phyloP scores from a whole-genome alignment of 2,797 vertebrate genomes.

The Gastrophryne carolinensis region DNA sequence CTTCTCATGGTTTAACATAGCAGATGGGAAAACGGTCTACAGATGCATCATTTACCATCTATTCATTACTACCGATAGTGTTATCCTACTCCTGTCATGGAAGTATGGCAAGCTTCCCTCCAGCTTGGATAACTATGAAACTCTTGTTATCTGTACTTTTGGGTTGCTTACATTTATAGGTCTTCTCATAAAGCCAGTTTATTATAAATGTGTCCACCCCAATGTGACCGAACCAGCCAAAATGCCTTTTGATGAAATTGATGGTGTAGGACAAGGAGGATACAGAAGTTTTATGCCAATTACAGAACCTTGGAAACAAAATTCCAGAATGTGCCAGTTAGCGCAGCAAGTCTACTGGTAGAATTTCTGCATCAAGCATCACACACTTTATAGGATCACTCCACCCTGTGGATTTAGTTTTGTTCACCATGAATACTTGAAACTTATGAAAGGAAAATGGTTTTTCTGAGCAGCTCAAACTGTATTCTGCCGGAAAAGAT shows the following conservation, averaged over 20 bases:
- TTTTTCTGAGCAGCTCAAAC: background rate
- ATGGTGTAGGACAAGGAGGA: slow-evolving; percentile 25
- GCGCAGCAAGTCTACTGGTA: background rate
- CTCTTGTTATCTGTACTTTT: slow-evolving; percentile 35
- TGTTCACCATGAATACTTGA: no score
- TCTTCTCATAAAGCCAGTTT: slow-evolving; percentile 73
- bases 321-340: background rate
- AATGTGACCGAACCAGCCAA: slow-evolving; percentile 22
- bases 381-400: background rate
- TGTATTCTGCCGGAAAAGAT: no score
- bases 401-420: background rate
- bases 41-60: slow-evolving; percentile 81
- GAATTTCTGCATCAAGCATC: background rate
- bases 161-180: slow-evolving; percentile 70
- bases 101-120: slow-evolving; percentile 61
- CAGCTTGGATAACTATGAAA: slow-evolving; percentile 53
- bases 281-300: background rate
- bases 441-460: no score
- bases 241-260: slow-evolving; percentile 42
- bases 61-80: slow-evolving; percentile 77
- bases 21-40: slow-evolving; percentile 72
- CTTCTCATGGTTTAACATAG: slow-evolving; percentile 95
- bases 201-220: slow-evolving; percentile 88
- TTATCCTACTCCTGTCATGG: slow-evolving; percentile 75
- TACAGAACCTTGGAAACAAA: background rate